These are phyloP conservation scores for Nephila pilipes DNA, from an alignment of 1,140 invertebrate species.

Conservation along the genomic window DNA sequence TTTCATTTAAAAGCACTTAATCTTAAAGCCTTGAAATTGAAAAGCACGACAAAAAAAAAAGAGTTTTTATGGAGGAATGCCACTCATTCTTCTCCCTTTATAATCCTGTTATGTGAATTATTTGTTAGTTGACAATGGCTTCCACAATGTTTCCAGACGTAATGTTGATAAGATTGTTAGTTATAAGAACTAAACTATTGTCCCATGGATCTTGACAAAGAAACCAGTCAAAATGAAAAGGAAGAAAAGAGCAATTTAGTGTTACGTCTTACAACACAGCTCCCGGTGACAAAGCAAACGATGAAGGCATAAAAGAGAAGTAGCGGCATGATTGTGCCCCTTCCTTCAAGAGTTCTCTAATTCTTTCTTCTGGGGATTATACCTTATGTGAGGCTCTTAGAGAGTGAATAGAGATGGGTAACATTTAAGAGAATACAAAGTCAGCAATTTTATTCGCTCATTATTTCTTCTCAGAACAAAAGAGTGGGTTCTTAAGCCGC, in stretches of 20 bases:
- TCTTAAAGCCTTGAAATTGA: background rate
- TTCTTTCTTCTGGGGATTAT: background rate
- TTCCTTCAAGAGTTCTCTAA: background rate
- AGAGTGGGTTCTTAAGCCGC: background rate
- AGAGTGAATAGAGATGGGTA: background rate
- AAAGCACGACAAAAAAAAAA: background rate
- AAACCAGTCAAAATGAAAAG: background rate
- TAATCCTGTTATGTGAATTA: background rate
- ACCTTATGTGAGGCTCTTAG: background rate
- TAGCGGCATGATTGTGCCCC: background rate
- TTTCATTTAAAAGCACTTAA: background rate
- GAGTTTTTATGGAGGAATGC: background rate
- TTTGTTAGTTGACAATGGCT: constrained; percentile 1
- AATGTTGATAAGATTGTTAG: background rate
- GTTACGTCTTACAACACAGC: background rate
- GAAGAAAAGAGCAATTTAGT: too few relatives aligned
- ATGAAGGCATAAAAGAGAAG: background rate
- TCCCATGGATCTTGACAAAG: background rate
- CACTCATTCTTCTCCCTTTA: background rate
- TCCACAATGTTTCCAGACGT: background rate
- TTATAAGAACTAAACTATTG: background rate
- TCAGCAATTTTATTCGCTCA: background rate
- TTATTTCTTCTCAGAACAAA: background rate
- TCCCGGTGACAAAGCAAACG: background rate
- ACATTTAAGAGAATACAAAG: background rate